These are phyloP conservation scores for Astatotilapia flaviijosephi DNA, from an alignment of 2,113 vertebrate species.

Conservation along the genomic window DNA sequence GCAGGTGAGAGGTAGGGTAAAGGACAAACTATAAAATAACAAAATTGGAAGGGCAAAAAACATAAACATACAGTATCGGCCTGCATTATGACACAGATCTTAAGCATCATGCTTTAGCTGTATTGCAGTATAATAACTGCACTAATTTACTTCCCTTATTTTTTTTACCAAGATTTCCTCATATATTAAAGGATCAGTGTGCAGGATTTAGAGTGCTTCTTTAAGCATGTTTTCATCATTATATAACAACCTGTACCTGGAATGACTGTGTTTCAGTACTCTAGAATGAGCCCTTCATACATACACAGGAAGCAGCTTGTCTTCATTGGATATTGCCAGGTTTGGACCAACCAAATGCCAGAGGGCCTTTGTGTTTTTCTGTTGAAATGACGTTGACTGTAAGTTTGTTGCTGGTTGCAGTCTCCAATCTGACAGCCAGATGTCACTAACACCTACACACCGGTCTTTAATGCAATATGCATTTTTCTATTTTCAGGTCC, in stretches of 20 bases:
- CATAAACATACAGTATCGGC: neutral
- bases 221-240: neutral
- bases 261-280: neutral
- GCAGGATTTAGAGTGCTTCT: neutral
- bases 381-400: neutral
- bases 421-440: neutral
- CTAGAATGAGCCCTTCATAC: neutral
- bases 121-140: neutral
- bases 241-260: neutral
- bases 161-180: neutral
- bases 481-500: neutral
- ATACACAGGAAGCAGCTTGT: neutral
- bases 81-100: neutral
- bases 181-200: neutral
- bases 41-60: neutral
- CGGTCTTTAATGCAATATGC: neutral
- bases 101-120: neutral
- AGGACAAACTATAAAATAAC: neutral
- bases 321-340: neutral
- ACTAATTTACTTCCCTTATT: neutral
- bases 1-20: neutral
- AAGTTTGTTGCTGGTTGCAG: neutral
- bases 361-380: neutral
- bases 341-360: neutral
- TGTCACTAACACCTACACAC: neutral